Conservation (phyloP, 2,113 vertebrate genomes). For the Panurus biarmicus region DNA sequence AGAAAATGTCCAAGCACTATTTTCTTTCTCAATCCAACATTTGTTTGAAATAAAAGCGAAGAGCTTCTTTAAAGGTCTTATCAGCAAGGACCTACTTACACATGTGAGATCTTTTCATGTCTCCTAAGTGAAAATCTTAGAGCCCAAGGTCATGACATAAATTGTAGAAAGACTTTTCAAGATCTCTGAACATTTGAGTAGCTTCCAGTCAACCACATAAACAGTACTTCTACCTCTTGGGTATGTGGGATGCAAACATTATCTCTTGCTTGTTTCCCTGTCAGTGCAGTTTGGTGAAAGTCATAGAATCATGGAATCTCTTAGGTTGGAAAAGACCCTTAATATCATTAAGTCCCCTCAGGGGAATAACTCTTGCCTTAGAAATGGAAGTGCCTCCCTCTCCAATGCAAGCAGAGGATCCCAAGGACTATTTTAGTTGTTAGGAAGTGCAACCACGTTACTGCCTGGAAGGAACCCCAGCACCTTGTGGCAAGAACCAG, state of each 20-base stretch:
- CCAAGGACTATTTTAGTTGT: neutral
- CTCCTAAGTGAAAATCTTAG: neutral
- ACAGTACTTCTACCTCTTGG: neutral
- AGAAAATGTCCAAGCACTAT: neutral
- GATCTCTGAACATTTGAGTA: neutral
- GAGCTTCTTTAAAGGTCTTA: neutral
- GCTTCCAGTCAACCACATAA: neutral
- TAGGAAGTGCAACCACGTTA: fast-evolving
- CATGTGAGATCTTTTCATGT: neutral
- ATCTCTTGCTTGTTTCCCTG: neutral
- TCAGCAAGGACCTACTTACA: neutral
- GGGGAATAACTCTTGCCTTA: fast-evolving
- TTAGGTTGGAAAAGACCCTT: neutral
- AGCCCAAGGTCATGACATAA: neutral
- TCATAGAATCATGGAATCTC: neutral
- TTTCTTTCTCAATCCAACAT: neutral
- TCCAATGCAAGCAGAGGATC: neutral
- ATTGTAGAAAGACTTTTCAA: neutral
- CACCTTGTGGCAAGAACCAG: neutral
- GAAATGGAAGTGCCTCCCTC: neutral
- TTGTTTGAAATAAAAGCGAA: neutral
- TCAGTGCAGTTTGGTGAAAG: neutral
- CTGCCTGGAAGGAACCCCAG: neutral
- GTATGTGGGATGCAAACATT: neutral
- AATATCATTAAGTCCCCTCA: neutral